phyloP scores from a whole-genome alignment of 2,797 vertebrate species.

The Acrossocheilus fasciatus region DNA sequence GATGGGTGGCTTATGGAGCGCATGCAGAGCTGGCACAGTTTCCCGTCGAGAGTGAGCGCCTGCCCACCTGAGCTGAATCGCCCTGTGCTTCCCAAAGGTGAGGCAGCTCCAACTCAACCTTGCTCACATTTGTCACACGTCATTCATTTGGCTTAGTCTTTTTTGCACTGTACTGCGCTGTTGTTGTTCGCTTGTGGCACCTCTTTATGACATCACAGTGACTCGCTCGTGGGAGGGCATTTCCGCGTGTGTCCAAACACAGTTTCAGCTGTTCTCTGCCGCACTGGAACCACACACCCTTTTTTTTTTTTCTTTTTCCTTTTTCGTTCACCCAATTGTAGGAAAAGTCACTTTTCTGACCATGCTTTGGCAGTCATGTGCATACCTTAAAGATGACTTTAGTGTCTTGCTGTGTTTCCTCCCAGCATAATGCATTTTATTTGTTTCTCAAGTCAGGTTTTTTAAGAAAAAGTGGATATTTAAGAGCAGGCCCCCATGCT shows the following conservation, averaged over 20 bases:
- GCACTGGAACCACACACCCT: conserved; percentile 52
- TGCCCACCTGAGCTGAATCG: conserved; percentile 46
- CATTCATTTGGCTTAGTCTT: conserved; percentile 42
- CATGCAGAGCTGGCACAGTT: conserved; percentile 21
- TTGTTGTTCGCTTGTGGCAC: conserved; percentile 42
- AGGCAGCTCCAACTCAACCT: conserved; percentile 72
- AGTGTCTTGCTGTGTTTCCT: conserved; percentile 63
- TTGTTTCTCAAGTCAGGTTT: conserved; percentile 64
- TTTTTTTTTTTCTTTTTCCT: conserved; percentile 16
- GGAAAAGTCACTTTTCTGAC: conserved; percentile 59
- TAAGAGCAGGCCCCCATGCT: conserved; percentile 59
- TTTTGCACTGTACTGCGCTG: conserved; percentile 31
- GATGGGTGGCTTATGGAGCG: conserved; percentile 46
- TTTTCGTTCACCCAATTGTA: conserved; percentile 21
- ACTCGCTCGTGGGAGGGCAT: conserved; percentile 40
- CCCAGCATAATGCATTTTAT: conserved; percentile 7
- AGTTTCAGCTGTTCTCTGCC: conserved; percentile 57
- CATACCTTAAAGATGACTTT: conserved; percentile 67
- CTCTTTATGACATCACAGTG: conserved; percentile 53
- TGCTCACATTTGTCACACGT: conserved; percentile 61
- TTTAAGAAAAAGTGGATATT: conserved; percentile 65
- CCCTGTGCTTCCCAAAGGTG: conserved; percentile 67
- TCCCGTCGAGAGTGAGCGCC: background rate
- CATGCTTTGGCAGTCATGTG: conserved; percentile 64
- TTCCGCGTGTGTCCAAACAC: conserved; percentile 14